Conservation (phyloP, 1,140 invertebrate species). For the Cherax quadricarinatus region DNA sequence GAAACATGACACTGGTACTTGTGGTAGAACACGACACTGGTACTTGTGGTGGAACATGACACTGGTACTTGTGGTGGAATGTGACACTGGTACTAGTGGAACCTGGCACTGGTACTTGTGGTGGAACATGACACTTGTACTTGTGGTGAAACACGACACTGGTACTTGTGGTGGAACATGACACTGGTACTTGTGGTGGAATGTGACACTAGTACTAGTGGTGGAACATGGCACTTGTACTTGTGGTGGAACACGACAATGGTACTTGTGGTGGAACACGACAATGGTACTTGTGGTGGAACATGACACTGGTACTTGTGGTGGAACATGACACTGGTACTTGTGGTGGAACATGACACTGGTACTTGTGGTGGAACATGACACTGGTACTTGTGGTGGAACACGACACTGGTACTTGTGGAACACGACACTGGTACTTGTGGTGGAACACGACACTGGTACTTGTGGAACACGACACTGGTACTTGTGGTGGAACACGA, state of each 20-base stretch:
- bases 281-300: not conserved
- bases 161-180: not conserved
- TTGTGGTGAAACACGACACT: not conserved
- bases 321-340: not conserved
- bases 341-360: not conserved
- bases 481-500: no score
- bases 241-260: not conserved
- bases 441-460: no score
- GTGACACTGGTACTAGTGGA: not conserved
- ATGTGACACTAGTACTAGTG: not conserved
- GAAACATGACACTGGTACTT: not conserved
- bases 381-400: no score
- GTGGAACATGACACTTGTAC: not conserved
- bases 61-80: not conserved
- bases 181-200: not conserved
- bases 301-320: not conserved
- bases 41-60: not conserved
- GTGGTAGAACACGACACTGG: not conserved
- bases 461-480: no score
- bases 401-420: no score
- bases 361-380: no score
- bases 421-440: no score
- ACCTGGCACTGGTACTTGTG: not conserved
- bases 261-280: not conserved
- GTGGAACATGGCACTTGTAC: not conserved